phyloP scores from a whole-genome alignment of 2,888 invertebrate species.

The Spodoptera exigua region DNA sequence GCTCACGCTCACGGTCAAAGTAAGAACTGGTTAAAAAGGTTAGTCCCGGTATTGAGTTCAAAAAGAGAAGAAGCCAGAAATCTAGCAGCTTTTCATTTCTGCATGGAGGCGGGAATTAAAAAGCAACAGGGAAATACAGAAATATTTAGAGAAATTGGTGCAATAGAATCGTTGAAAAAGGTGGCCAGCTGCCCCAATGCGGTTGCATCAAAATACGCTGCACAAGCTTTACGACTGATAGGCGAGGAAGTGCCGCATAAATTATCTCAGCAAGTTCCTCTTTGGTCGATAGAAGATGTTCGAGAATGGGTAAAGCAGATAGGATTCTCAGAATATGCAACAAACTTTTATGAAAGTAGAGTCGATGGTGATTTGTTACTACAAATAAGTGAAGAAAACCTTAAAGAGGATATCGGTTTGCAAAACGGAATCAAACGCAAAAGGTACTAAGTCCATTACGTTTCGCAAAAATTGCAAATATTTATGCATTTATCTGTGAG shows the following conservation, averaged over 20 bases:
- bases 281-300: constrained; percentile 99
- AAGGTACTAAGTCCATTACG: constrained; percentile 86
- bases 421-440: constrained; percentile 97
- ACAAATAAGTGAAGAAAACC: constrained; percentile 97
- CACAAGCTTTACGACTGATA: constrained; percentile 96
- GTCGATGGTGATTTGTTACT: constrained; percentile 99
- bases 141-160: constrained; percentile 98
- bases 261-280: constrained; percentile 98
- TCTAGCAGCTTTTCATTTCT: constrained; percentile 99
- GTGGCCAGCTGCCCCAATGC: constrained; percentile 99
- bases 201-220: constrained; percentile 98
- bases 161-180: constrained; percentile 97
- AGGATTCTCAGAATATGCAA: constrained; percentile 95
- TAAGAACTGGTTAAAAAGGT: constrained; percentile 96
- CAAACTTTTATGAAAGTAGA: constrained; percentile 95
- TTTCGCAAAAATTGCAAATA: no score
- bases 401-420: constrained; percentile 97
- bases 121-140: constrained; percentile 97
- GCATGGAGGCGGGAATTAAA: constrained; percentile 99
- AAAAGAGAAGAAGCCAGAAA: constrained; percentile 98
- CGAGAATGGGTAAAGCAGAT: constrained; percentile 99
- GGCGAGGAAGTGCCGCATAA: constrained; percentile 99
- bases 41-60: constrained; percentile 98
- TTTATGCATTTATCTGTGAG: no score
- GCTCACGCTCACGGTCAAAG: constrained; percentile 99